phyloP scores from a whole-genome alignment of 2,888 invertebrate species.

The Axea sp. region DNA sequence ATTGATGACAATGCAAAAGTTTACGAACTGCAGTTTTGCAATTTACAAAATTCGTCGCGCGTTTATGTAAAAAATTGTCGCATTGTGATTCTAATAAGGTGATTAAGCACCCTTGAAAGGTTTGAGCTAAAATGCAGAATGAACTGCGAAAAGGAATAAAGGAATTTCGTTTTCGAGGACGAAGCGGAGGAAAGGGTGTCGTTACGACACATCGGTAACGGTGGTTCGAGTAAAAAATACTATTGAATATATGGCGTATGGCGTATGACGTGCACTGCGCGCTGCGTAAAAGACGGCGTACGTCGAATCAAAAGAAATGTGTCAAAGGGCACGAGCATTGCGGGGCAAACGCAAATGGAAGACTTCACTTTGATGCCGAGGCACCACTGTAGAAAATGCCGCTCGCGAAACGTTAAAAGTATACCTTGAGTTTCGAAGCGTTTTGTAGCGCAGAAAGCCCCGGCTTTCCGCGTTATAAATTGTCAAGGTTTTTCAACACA shows the following conservation, averaged over 20 bases:
- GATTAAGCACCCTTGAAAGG: slow-evolving; percentile 28
- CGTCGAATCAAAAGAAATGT: slow-evolving; percentile 76
- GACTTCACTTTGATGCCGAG: slow-evolving; percentile 70
- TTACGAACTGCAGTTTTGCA: too few species aligned
- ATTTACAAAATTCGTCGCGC: too few species aligned
- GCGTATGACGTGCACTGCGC: slow-evolving; percentile 29
- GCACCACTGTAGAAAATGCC: slow-evolving; percentile 57
- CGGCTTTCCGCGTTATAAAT: slow-evolving; percentile 61
- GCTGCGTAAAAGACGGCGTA: slow-evolving; percentile 61
- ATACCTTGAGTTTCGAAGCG: slow-evolving; percentile 58
- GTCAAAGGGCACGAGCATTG: slow-evolving; percentile 73
- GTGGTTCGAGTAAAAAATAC: slow-evolving; percentile 45
- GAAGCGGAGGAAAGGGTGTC: slow-evolving; percentile 26
- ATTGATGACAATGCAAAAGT: too few species aligned
- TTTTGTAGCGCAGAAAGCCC: slow-evolving; percentile 53
- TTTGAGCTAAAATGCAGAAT: neutral
- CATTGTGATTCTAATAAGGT: slow-evolving; percentile 46
- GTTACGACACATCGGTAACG: slow-evolving; percentile 48
- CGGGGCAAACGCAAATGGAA: slow-evolving; percentile 72
- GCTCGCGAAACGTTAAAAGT: slow-evolving; percentile 61
- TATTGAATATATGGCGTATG: slow-evolving; percentile 47
- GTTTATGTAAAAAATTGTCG: neutral
- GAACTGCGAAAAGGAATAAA: slow-evolving; percentile 26
- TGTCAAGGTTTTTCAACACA: slow-evolving; percentile 56
- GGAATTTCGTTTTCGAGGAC: too few species aligned